phyloP scores from a whole-genome alignment of 1,140 invertebrate species.

The Drosophila tsacasi region DNA sequence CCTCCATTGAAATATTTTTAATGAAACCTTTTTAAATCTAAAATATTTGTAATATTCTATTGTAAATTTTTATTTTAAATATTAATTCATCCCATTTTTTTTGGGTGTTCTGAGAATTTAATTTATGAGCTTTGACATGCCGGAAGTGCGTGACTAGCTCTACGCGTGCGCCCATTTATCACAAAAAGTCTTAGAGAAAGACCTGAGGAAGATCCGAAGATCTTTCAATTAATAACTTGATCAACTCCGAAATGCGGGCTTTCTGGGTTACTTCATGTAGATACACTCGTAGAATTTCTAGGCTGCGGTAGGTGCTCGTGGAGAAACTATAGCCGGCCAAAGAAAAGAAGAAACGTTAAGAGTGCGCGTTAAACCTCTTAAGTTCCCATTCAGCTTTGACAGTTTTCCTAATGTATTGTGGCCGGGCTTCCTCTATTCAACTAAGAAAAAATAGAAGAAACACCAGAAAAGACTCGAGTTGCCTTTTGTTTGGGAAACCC shows the following conservation, averaged over 20 bases:
- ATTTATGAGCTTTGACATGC: slow-evolving; percentile 53
- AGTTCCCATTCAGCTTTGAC: slow-evolving; percentile 83
- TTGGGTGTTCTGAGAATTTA: slow-evolving; percentile 5
- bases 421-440: slow-evolving; percentile 58
- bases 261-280: slow-evolving; percentile 4
- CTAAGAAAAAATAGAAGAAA: slow-evolving; percentile 15
- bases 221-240: slow-evolving; percentile 68
- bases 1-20: neutral
- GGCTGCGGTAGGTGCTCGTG: slow-evolving; percentile 64
- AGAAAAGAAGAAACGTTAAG: slow-evolving; percentile 62
- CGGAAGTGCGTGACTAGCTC: slow-evolving; percentile 61
- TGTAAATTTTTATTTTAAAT: neutral
- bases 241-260: slow-evolving; percentile 55
- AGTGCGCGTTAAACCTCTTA: slow-evolving; percentile 81
- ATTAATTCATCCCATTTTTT: neutral
- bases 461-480: slow-evolving; percentile 49
- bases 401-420: slow-evolving; percentile 80
- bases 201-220: slow-evolving; percentile 17
- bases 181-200: slow-evolving; percentile 7
- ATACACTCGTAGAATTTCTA: slow-evolving; percentile 1
- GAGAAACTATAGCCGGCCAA: slow-evolving; percentile 45
- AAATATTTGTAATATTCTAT: neutral
- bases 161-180: slow-evolving; percentile 50
- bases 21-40: neutral
- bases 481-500: slow-evolving; percentile 59